phyloP scores from a whole-genome alignment of 2,113 vertebrate genomes.

The Kryptolebias marmoratus region DNA sequence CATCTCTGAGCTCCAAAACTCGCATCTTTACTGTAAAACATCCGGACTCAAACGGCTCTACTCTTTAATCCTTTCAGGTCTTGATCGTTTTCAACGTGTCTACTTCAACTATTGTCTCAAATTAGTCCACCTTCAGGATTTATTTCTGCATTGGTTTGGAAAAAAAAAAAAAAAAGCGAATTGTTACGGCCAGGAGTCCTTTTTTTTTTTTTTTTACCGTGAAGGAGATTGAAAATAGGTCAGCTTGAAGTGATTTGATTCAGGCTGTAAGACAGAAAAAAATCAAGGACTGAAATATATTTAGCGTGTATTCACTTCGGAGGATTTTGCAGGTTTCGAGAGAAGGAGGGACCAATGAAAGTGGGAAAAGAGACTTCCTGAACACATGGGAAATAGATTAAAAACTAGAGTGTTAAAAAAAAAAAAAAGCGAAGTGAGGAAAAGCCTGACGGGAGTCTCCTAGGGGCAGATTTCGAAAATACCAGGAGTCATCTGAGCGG shows the following conservation, averaged over 20 bases:
- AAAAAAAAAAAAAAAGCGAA: constrained; percentile 44
- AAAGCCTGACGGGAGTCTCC: background rate
- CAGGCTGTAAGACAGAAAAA: constrained; percentile 59
- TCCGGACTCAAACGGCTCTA: no score
- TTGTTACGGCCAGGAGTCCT: constrained; percentile 9
- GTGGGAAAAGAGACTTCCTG: constrained; percentile 37
- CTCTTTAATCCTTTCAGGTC: constrained; percentile 6
- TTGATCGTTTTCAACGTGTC: constrained; percentile 47
- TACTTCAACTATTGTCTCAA: constrained; percentile 35
- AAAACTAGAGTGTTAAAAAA: constrained; percentile 25
- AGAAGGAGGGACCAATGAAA: constrained; percentile 43
- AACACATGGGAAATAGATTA: constrained; percentile 65
- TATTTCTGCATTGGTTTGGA: constrained; percentile 46
- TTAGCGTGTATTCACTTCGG: constrained; percentile 60
- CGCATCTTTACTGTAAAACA: constrained; percentile 38
- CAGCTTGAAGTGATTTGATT: background rate
- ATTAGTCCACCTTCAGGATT: constrained; percentile 50
- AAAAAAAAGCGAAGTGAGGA: background rate
- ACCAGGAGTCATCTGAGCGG: constrained; percentile 11
- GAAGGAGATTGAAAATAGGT: constrained; percentile 43
- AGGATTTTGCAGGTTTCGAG: constrained; percentile 59
- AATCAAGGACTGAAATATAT: constrained; percentile 37
- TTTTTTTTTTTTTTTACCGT: constrained; percentile 36
- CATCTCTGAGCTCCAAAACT: constrained; percentile 12
- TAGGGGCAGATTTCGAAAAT: constrained; percentile 4